phyloP scores from a whole-genome alignment of 2,888 invertebrate species.

The Siphonodentalium dalli region DNA sequence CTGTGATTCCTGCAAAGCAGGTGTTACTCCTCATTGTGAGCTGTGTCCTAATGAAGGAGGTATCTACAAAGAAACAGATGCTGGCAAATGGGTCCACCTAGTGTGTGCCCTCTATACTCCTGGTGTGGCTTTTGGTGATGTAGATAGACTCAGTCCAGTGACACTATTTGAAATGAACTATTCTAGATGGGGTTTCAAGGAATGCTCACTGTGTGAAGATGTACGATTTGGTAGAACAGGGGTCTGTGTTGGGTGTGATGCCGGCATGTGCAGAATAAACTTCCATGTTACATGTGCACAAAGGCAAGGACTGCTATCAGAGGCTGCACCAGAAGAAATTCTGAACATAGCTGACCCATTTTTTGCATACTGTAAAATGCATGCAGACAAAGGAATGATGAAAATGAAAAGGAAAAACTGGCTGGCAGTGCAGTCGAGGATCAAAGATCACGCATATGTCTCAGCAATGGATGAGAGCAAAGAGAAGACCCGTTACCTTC shows the following conservation, averaged over 20 bases:
- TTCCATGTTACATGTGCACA: conserved; percentile 99
- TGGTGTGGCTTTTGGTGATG: conserved; percentile 95
- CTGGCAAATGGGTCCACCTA: conserved; percentile 98
- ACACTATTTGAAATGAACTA: conserved; percentile 98
- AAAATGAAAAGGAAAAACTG: conserved; percentile 73
- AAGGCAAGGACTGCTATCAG: conserved; percentile 88
- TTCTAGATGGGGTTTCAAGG: conserved; percentile 90
- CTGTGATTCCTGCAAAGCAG: conserved; percentile 95
- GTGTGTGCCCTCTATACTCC: conserved; percentile 97
- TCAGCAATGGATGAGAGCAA: conserved; percentile 56
- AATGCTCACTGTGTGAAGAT: conserved; percentile 89
- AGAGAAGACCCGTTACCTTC: conserved; percentile 62
- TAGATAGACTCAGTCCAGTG: conserved; percentile 76
- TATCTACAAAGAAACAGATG: conserved; percentile 94
- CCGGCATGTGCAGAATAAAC: conserved; percentile 95
- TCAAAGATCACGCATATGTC: conserved; percentile 69
- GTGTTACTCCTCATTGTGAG: conserved; percentile 89
- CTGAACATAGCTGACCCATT: conserved; percentile 84
- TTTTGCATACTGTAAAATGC: conserved; percentile 94
- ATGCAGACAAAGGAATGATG: conserved; percentile 89
- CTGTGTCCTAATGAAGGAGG: conserved; percentile 93
- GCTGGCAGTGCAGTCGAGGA: conserved; percentile 83
- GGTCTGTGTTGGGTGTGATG: conserved; percentile 96
- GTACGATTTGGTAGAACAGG: conserved; percentile 87
- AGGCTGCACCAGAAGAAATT: conserved; percentile 73